phyloP scores from a whole-genome alignment of 2,113 vertebrate genomes.

The Delphinus delphis region DNA sequence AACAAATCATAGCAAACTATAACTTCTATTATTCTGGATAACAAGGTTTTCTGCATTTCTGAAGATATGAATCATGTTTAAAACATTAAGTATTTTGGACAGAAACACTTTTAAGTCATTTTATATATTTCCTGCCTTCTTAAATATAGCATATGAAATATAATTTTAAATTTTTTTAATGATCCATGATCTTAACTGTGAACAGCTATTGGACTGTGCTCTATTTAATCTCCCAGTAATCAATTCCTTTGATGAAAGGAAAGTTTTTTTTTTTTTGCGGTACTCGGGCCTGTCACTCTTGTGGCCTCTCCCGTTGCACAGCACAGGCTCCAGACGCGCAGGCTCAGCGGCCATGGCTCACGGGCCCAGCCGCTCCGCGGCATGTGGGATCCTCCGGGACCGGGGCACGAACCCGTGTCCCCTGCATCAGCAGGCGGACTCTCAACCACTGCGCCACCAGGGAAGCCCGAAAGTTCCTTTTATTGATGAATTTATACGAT shows the following conservation, averaged over 20 bases:
- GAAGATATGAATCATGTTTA: not conserved
- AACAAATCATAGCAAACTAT: not conserved
- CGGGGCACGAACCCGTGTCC: rapidly evolving
- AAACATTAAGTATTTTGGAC: not conserved
- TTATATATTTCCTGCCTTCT: not conserved
- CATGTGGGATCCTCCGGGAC: too few species aligned
- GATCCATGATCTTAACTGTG: not conserved
- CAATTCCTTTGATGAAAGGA: not conserved
- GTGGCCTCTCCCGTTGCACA: too few species aligned
- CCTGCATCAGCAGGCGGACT: too few species aligned
- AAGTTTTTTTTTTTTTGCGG: not conserved
- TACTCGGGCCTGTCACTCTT: too few species aligned
- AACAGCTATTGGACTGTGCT: not conserved
- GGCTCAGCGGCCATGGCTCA: too few species aligned
- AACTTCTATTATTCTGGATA: not conserved
- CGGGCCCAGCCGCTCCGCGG: too few species aligned
- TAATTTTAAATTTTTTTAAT: not conserved
- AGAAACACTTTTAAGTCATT: not conserved
- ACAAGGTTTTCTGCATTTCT: not conserved
- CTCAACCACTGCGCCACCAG: too few species aligned
- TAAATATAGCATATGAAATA: not conserved
- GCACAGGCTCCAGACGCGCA: too few species aligned
- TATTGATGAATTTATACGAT: not conserved
- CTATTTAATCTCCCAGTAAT: not conserved
- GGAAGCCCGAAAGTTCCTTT: not conserved